Evolutionary conservation across 2,888 invertebrate genomes (phyloP), one percentile per base, ranked within the genome.

Genomic region (Asteroscopus sphinx): DNA sequence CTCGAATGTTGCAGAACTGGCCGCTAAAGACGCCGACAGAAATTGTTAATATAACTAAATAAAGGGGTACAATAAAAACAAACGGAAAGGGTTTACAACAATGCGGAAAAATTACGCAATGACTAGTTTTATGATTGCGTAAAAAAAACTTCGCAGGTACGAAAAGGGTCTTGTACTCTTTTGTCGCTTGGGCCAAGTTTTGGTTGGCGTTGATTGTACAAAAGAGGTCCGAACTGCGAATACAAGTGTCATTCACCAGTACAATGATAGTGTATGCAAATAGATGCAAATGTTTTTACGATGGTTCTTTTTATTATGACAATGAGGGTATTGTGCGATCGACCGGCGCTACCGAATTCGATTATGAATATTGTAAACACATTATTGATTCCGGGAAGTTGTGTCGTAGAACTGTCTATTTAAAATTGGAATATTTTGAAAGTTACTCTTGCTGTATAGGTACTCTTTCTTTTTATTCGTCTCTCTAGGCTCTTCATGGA

Each of bases 71-170:
- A 87, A 89, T 91, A 92, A 92, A 93, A 91, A 92, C 92, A 91
- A 91, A 91, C 90, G 91, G 90, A 94, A 94, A 93, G 94, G 93
- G 93, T 94, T 93, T 88, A 75, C 85, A 79, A 91, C 89, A 93
- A 93, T 91, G 91, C 92, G 83, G 92, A 92, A 93, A 90, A 91
- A 91, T 93, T 94, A 92, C 90, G 94, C 94, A 93, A 93, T 88
- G 79, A 76, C 83, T 67, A 83, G 84, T 89, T 93, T 92, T 92
- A 92, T 77, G 88, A 83, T 64, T 49, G 58, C 57, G 40, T 63
- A 81, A 87, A 91, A 92, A 91, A 79, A 75, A 89, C 89, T 90
- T 90, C 71, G 88, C 93, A 93, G 93, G 93, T 93, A 94, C 85
- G 84, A 87, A 87, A 87, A 81, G 73, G 77, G 52, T 41, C 79